phyloP scores from a whole-genome alignment of 2,113 vertebrate species.

The Xerus inauris region DNA sequence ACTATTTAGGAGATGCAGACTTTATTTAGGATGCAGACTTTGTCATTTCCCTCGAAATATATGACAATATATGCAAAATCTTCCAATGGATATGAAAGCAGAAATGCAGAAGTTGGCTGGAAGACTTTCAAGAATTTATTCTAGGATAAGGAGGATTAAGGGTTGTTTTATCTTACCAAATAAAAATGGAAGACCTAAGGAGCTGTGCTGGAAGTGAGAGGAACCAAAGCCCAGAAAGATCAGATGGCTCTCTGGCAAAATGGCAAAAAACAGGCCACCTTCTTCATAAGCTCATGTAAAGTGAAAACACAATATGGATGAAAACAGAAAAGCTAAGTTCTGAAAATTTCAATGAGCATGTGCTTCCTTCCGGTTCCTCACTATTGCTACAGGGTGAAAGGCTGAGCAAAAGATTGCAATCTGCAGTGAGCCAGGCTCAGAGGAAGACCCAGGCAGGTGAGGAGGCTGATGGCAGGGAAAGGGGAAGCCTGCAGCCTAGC shows the following conservation, averaged over 20 bases:
- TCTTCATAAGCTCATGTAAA: not conserved
- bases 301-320: not conserved
- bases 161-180: slow-evolving; percentile 23
- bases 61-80: not conserved
- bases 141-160: not conserved
- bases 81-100: not conserved
- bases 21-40: not conserved
- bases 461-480: not conserved
- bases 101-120: slow-evolving; percentile 19
- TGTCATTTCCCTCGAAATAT: not conserved
- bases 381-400: not conserved
- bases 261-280: not conserved
- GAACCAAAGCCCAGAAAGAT: not conserved
- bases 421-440: not conserved
- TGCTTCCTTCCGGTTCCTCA: slow-evolving; percentile 61
- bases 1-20: not conserved
- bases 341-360: not conserved
- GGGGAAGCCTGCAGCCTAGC: not conserved
- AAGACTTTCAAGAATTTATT: slow-evolving; percentile 42
- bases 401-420: slow-evolving; percentile 22
- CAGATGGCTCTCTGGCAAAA: not conserved
- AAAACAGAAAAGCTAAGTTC: slow-evolving; percentile 42
- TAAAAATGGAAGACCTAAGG: not conserved
- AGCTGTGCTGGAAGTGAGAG: not conserved
- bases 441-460: not conserved